Conservation (phyloP, 2,797 vertebrate genomes). For the Phylloscopus collybita region DNA sequence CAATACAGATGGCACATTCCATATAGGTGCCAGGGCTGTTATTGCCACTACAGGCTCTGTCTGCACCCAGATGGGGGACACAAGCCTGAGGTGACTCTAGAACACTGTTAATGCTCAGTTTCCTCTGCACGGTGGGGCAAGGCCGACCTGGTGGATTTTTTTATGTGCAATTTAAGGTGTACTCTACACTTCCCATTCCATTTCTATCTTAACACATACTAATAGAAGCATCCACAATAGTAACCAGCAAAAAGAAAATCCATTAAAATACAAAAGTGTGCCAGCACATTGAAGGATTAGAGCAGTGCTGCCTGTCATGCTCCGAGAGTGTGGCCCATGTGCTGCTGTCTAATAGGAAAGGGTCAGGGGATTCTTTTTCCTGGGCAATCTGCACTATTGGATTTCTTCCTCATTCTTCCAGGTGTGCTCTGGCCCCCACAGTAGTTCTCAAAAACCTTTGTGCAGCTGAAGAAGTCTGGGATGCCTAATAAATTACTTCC, state of each 20-base stretch:
- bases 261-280: not conserved
- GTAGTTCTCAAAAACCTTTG: not conserved
- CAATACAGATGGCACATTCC: slow-evolving; percentile 13
- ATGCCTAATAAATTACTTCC: not conserved
- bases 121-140: not conserved
- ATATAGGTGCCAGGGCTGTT: slow-evolving; percentile 1
- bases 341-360: not conserved
- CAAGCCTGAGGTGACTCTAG: not conserved
- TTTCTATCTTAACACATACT: slow-evolving; percentile 46
- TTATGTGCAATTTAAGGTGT: not conserved
- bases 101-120: not conserved
- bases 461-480: not conserved
- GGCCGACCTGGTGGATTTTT: not conserved
- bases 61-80: not conserved
- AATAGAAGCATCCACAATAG: slow-evolving; percentile 37
- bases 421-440: not conserved
- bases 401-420: not conserved
- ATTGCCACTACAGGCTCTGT: not conserved
- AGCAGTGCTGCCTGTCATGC: not conserved
- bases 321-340: fast-evolving
- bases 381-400: not conserved
- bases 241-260: slow-evolving; percentile 11
- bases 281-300: not conserved
- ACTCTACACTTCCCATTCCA: not conserved
- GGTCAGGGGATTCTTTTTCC: not conserved